Base-by-base conservation (phyloP, 2,113 vertebrate genomes). In the Hyla sarda region DNA sequence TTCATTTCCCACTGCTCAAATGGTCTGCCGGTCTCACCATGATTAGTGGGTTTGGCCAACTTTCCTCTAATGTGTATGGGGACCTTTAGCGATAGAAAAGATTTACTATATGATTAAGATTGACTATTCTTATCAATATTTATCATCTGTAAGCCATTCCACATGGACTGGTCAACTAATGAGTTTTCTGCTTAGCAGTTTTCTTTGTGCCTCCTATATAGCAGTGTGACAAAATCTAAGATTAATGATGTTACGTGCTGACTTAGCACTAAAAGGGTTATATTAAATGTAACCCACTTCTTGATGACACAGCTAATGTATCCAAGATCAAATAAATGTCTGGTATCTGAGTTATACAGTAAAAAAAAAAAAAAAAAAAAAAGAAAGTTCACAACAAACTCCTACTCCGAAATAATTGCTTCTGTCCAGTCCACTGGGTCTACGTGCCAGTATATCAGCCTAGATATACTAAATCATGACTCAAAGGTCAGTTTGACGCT, bases 391-490 rank as follows among this genome's bases (percentile, higher is more conserved):
- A 80, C 54, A 62, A 80, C 77, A 60, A 80, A 62, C 56, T 76
- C 73, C 77, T 41, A 60, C 54, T 16, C 34, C 0, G 77, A 80
- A 60, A 41, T 80, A 80, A 80, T 80, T 80, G 77, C 77, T 80
- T 80, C 77, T 80, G 77, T 80, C 54, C 77, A 80, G 54, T 62
- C 77, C 54, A 62, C 77, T 45, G 54, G 54, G 77, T 80, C 56
- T 41, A n/a, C 3, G n/a, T 21, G 14, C 77, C 77, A 60, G 47
- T 80, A 80, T 62, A 80, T 80, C 77, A 60, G 21, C 23, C 54
- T 9, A 34, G 21, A 80, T 28, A 74, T n/a, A 58, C 82, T 60
- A 60, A 84, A 58, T 84, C 50, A n/a, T 56, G 19, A 80, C 34
- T 80, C 77, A 80, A 80, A 80, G 48, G 58, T 69, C 65, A 80